Conservation (phyloP, 1,140 invertebrate species). For the Leptinotarsa lineolata region DNA sequence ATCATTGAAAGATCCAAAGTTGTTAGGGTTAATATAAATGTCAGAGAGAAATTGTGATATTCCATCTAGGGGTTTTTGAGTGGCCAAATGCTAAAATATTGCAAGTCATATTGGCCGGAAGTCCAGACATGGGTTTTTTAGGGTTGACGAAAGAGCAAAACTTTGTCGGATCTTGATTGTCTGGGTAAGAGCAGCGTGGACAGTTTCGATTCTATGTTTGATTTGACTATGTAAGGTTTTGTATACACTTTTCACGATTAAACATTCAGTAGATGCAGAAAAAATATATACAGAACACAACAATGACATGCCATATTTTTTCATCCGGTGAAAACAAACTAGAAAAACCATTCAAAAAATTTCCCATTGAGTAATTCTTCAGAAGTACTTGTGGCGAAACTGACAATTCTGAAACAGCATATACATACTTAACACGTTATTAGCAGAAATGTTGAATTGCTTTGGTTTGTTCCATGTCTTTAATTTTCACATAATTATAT, state of each 20-base stretch:
- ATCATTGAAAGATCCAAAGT: too few relatives aligned
- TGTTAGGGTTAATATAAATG: too few relatives aligned
- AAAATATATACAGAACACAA: not conserved
- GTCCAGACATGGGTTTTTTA: too few relatives aligned
- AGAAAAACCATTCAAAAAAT: not conserved
- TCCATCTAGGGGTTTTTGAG: too few relatives aligned
- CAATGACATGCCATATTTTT: not conserved
- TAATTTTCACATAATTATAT: constrained; percentile 9
- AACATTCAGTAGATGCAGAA: not conserved
- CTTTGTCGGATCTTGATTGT: too few relatives aligned
- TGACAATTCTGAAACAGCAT: not conserved
- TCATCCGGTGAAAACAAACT: not conserved
- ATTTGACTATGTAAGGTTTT: too few relatives aligned
- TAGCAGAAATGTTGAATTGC: not conserved
- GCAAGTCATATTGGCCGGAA: too few relatives aligned
- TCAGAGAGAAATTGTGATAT: too few relatives aligned
- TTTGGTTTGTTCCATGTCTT: not conserved
- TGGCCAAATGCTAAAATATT: too few relatives aligned
- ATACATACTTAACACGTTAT: not conserved
- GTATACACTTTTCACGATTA: not conserved
- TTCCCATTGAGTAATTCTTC: not conserved
- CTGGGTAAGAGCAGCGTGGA: too few relatives aligned
- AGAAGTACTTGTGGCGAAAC: constrained; percentile 2
- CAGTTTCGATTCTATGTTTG: too few relatives aligned
- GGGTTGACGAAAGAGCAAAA: too few relatives aligned